Conservation (phyloP, 1,140 invertebrate species). For the Callitettix versicolor region DNA sequence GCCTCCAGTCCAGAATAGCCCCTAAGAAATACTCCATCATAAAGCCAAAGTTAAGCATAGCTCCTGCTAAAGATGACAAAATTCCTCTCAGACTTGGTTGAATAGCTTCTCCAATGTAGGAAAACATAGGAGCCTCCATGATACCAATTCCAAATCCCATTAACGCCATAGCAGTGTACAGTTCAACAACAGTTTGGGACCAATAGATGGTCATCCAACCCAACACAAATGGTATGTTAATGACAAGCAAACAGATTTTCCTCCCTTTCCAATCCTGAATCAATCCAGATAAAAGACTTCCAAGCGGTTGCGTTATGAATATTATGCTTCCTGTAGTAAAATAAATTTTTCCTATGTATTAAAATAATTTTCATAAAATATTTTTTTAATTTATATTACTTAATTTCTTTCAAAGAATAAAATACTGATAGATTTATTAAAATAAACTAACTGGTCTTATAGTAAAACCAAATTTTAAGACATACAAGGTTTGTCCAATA, state of each 20-base stretch:
- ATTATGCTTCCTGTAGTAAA: slow-evolving; percentile 20
- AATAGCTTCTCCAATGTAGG: slow-evolving; percentile 41
- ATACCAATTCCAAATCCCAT: slow-evolving; percentile 34
- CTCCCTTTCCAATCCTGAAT: slow-evolving; percentile 17
- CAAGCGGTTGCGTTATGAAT: slow-evolving; percentile 17
- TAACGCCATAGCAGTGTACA: slow-evolving; percentile 12
- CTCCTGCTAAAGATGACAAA: not conserved
- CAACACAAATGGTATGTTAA: slow-evolving; percentile 18
- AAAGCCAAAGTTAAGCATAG: slow-evolving; percentile 10
- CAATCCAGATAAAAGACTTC: slow-evolving; percentile 19
- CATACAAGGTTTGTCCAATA: no score
- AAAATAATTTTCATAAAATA: no score
- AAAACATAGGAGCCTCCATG: slow-evolving; percentile 37
- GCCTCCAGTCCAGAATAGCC: slow-evolving; percentile 8
- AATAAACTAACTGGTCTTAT: no score
- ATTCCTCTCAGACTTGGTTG: slow-evolving; percentile 23
- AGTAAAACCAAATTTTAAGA: no score
- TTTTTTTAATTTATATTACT: no score
- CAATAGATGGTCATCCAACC: slow-evolving; percentile 18
- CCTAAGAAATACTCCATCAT: slow-evolving; percentile 3
- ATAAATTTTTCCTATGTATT: not conserved
- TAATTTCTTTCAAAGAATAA: no score
- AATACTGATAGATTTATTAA: no score
- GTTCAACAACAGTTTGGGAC: not conserved
- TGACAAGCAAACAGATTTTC: slow-evolving; percentile 19